Percentiles rank a stretch among this genome's conserved stretches.
phyloP scores from a whole-genome alignment of 1,140 invertebrate genomes.

The Potamilus streckersoni region DNA sequence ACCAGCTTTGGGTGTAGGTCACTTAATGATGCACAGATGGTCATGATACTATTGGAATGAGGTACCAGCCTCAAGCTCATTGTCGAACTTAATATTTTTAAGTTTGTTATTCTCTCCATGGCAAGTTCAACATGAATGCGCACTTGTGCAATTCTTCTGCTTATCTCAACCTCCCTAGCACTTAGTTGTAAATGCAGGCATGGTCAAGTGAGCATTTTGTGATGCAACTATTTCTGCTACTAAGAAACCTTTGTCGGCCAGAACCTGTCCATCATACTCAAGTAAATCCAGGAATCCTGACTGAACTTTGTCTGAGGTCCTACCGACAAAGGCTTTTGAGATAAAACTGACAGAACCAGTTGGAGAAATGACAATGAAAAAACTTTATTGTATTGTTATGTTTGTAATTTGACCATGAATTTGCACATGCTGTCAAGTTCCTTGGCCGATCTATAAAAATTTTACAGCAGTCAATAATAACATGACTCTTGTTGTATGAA shows the following conservation, averaged over 20 bases:
- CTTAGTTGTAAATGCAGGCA: constrained; percentile 30
- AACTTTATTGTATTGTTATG: constrained; percentile 32
- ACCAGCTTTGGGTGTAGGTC: too few species aligned
- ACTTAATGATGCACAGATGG: too few species aligned
- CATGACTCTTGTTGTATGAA: background rate
- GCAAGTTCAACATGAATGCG: too few species aligned
- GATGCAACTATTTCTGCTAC: constrained; percentile 15
- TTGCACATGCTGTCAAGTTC: constrained; percentile 6
- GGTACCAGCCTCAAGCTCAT: too few species aligned
- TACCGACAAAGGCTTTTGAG: constrained; percentile 30
- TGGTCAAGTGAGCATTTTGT: constrained; percentile 11
- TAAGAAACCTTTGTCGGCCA: constrained; percentile 33
- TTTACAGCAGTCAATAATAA: constrained; percentile 19
- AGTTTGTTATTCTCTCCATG: too few species aligned
- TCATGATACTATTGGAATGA: too few species aligned
- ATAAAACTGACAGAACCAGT: constrained; percentile 27
- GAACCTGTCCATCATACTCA: constrained; percentile 26
- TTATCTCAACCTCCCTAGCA: constrained; percentile 2
- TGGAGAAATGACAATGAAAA: constrained; percentile 26
- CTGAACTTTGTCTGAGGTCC: constrained; percentile 33
- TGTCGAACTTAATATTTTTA: constrained; percentile 1
- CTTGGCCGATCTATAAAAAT: constrained; percentile 13
- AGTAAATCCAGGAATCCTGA: constrained; percentile 20
- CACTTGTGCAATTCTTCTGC: constrained; percentile 1
- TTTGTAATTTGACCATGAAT: constrained; percentile 30